phyloP scores from a whole-genome alignment of 2,888 invertebrate species.

The Helleia helle region DNA sequence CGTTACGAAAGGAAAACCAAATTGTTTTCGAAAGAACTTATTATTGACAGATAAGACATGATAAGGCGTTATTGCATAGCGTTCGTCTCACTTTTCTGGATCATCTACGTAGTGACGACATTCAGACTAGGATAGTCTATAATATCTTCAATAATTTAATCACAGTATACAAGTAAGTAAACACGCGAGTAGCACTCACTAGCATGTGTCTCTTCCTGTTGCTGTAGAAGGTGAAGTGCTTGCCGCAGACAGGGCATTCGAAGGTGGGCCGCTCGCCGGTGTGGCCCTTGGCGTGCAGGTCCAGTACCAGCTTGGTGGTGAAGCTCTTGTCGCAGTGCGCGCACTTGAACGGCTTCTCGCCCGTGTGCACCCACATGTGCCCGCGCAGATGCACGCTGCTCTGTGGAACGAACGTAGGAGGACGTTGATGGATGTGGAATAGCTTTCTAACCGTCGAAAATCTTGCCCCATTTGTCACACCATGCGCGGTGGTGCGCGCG shows the following conservation, averaged over 20 bases:
- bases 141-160: too few species aligned
- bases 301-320: slow-evolving; percentile 50
- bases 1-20: too few species aligned
- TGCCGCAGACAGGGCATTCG: slow-evolving; percentile 6
- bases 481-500: slow-evolving; percentile 29
- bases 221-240: slow-evolving; percentile 6
- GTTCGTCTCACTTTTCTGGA: too few species aligned
- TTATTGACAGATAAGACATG: too few species aligned
- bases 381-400: slow-evolving; percentile 55
- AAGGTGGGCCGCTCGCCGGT: neutral
- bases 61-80: too few species aligned
- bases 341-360: slow-evolving; percentile 58
- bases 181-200: neutral
- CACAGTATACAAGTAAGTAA: too few species aligned
- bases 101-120: too few species aligned
- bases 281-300: neutral
- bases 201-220: slow-evolving; percentile 1
- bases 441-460: slow-evolving; percentile 61
- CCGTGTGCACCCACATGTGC: slow-evolving; percentile 61
- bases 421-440: too few species aligned
- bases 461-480: slow-evolving; percentile 50
- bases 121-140: too few species aligned
- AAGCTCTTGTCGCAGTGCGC: slow-evolving; percentile 55
- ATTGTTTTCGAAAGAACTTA: too few species aligned
- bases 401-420: too few species aligned